phyloP scores from a whole-genome alignment of 2,113 vertebrate genomes.

The Poeciliopsis prolifica region DNA sequence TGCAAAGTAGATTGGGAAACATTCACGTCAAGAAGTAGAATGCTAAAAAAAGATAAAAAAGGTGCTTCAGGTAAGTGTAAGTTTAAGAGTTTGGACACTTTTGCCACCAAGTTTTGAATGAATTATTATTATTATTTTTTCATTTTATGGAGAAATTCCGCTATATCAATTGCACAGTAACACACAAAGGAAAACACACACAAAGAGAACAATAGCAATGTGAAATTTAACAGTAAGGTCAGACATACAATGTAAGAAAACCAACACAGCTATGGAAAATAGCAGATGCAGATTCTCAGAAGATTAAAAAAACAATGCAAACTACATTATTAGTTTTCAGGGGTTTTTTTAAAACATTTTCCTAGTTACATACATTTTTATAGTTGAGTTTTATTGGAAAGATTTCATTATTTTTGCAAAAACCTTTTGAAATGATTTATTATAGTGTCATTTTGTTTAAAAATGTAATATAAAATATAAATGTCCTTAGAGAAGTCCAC shows the following conservation, averaged over 20 bases:
- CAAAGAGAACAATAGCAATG: no score
- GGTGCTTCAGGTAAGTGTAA: neutral
- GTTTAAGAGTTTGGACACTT: neutral
- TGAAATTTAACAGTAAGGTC: no score
- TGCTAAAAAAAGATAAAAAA: neutral
- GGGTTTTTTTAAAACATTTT: neutral
- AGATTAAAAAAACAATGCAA: no score
- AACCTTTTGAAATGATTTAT: neutral
- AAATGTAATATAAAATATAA: neutral
- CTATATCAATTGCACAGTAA: neutral
- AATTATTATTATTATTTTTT: neutral
- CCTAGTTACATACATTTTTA: neutral
- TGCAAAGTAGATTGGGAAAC: neutral
- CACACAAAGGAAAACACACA: no score
- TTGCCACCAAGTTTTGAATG: neutral
- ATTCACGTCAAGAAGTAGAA: neutral
- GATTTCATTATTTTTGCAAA: neutral
- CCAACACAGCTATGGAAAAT: neutral
- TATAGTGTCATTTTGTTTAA: neutral
- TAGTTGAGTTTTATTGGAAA: neutral
- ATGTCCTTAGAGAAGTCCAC: no score
- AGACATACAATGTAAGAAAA: neutral
- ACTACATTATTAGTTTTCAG: no score
- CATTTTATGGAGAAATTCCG: neutral
- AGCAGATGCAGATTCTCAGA: neutral